Evolutionary conservation across 2,888 invertebrate species (phyloP), one percentile per base, ranked within the genome.

Genomic region (Maniola hyperantus): DNA sequence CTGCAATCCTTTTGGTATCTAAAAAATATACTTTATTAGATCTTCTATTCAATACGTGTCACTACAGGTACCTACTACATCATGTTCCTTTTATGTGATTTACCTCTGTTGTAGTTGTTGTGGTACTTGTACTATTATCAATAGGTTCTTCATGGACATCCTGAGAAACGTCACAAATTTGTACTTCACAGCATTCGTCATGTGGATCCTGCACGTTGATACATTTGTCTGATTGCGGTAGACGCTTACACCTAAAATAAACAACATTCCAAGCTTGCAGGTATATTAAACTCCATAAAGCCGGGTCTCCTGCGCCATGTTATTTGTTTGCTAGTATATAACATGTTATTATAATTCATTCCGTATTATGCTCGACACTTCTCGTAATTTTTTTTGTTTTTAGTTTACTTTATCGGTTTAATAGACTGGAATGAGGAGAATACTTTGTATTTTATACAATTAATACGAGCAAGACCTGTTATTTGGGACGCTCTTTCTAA

Each of bases 91-190:
- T 54, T 54, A 15, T 36, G 42, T 20, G 6, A 13, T 42, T 42
- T 66, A 74, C 76, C 58, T 74, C 68, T n/a, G 78, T 74, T 11
- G 73, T 70, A 8, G 70, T 68, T 34, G 73, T 69, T 6, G 71
- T 72, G 6, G 81, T 77, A 8, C 80, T 77, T 1, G 87, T 91
- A 1, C 65, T 66, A 58, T 88, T 89, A 4, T 91, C 87, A 0
- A 72, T 66, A 0, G 87, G 83, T 71, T 93, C 93, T 71, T 96
- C 96, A 72, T 96, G 96, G 63, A 94, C 96, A 71, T 96, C 96
- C 20, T 97, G 92, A 0, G 96, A 96, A 5, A 97, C 97, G 78
- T 97, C 97, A 81, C 98, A 98, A 4, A 97, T 93, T 69, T 97
- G 96, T 71, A 97, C 94, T 74, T 96, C 97, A 77, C 98, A 98